Percentiles rank a stretch among this genome's conserved stretches.
Conservation (phyloP, 2,888 invertebrate species). For the Trimorus sp. region DNA sequence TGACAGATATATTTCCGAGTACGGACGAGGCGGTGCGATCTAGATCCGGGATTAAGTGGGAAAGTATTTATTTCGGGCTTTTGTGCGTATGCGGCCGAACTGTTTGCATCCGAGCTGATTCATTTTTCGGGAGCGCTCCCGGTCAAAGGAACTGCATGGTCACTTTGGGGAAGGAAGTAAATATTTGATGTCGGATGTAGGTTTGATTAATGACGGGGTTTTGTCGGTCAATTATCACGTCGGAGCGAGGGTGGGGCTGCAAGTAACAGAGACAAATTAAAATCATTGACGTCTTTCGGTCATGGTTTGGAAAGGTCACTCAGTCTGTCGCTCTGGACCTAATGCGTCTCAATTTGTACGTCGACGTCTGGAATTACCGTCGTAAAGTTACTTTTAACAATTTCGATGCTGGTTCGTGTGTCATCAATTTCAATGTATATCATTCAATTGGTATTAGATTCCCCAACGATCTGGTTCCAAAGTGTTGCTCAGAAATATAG, state of each 20-base stretch:
- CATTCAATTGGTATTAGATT: too few relatives aligned
- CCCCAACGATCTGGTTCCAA: too few relatives aligned
- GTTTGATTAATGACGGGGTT: constrained; percentile 37
- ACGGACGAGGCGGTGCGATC: constrained; percentile 38
- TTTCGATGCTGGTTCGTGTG: too few relatives aligned
- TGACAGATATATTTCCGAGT: constrained; percentile 55
- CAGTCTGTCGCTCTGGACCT: not conserved
- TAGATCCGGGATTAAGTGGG: constrained; percentile 47
- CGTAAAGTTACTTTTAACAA: too few relatives aligned
- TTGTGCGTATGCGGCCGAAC: constrained; percentile 13
- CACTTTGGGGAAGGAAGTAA: constrained; percentile 55
- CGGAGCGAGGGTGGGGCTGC: too few relatives aligned
- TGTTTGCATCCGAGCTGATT: constrained; percentile 20
- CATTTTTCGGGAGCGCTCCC: constrained; percentile 38
- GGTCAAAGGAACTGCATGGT: constrained; percentile 42
- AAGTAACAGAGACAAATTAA: too few relatives aligned
- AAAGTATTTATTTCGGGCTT: constrained; percentile 50
- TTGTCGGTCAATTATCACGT: constrained; percentile 23
- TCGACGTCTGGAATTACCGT: too few relatives aligned
- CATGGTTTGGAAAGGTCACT: too few relatives aligned
- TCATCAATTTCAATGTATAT: too few relatives aligned
- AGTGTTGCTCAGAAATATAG: not conserved
- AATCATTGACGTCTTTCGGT: too few relatives aligned
- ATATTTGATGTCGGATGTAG: constrained; percentile 44
- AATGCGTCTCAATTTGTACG: too few relatives aligned